Evolutionary conservation across 2,113 vertebrate genomes (phyloP).

Genomic region (Corydoras sp.): DNA sequence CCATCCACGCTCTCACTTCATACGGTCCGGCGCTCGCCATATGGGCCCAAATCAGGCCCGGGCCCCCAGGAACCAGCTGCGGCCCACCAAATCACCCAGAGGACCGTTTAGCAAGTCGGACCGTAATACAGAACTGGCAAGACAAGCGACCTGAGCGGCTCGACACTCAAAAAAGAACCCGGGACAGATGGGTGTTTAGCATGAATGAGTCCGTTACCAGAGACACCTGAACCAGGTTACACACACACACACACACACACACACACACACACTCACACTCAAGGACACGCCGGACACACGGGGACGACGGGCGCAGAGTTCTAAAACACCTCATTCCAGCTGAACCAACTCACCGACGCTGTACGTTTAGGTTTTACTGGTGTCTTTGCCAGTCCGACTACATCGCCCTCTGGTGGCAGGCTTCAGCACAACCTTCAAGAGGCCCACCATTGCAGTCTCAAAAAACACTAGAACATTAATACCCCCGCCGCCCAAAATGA

Average conservation of each 20-base stretch:
- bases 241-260: constrained; percentile 10
- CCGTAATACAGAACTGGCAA: constrained; percentile 35
- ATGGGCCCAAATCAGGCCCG: constrained; percentile 45
- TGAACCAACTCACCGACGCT: too few relatives aligned
- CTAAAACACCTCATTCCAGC: too few relatives aligned
- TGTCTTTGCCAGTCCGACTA: too few relatives aligned
- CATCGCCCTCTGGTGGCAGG: too few relatives aligned
- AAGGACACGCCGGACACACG: not conserved
- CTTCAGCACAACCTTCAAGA: too few relatives aligned
- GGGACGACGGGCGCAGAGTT: too few relatives aligned
- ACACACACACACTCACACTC: not conserved
- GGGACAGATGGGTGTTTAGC: constrained; percentile 41
- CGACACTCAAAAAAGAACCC: constrained; percentile 18
- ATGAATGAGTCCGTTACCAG: constrained; percentile 32
- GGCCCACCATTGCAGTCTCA: too few relatives aligned
- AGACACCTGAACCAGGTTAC: constrained; percentile 25
- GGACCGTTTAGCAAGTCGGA: constrained; percentile 43
- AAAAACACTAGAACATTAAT: too few relatives aligned
- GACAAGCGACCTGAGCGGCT: constrained; percentile 28
- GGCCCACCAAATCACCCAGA: constrained; percentile 41
- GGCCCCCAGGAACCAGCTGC: constrained; percentile 53
- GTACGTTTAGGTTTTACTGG: too few relatives aligned
- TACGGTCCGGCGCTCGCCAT: constrained; percentile 45
- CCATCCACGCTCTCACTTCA: constrained; percentile 19
- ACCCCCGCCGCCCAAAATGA: too few relatives aligned